Base-by-base conservation (phyloP, 1,140 invertebrate genomes). In the Bradysia coprophila region DNA sequence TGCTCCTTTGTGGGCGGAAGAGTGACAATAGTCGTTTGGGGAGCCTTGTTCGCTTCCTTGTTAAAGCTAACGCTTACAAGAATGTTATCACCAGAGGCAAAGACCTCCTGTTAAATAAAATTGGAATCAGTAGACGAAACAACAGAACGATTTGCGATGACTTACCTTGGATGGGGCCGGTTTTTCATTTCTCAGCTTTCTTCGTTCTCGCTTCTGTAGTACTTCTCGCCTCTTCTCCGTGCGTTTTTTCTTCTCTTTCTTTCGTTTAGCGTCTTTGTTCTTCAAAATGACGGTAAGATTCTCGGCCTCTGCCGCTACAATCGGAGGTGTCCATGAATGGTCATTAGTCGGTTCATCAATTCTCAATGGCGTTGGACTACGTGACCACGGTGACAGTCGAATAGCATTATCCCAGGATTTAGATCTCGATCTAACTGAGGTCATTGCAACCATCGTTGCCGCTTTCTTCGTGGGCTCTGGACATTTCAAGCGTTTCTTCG, bases 21-120 rank as follows among this genome's bases (percentile, higher is more conserved):
- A 22, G 49, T 57, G 2, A 55, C 51, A 22, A 57, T 50, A 4
- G 57, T 53, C 19, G 45, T 47, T 38, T 38, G 34, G 44, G 68
- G 59, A 46, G 69, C 59, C 20, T 45, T 64, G 39, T 70, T 67
- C 43, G 72, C 71, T 42, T 79, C 76, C 46, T 82, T 81, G 51
- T 81, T 82, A 56, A 91, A 92, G 59, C 84, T 89, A 5, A 92
- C 83, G 58, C 85, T 90, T 0, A 92, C 85, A 22, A 90, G 66
- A 42, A 92, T 91, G 54, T 89, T 90, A 59, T 90, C 85, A 4
- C 87, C 88, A 20, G 85, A 88, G 0, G 86, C 82, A 53, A 89
- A 90, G 0, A 92, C 84, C 63, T 90, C 86, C n/a, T n/a, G n/a
- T n/a, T n/a, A n/a, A n/a, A n/a, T n/a, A n/a, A n/a, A n/a, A n/a